Evolutionary conservation across 2,797 vertebrate species (phyloP).

Genomic region (Poecilia picta): DNA sequence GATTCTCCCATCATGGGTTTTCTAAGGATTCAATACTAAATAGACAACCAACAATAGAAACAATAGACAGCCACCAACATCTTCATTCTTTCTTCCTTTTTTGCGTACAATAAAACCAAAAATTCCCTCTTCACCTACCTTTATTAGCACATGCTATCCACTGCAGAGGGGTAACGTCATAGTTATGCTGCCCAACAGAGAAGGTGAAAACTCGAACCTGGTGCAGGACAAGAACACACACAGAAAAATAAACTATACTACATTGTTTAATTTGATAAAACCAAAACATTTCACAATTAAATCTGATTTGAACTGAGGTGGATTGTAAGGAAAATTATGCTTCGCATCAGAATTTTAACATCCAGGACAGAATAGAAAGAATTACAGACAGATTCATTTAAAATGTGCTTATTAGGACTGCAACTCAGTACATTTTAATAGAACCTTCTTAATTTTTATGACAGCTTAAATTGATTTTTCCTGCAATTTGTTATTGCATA

Average conservation of each 20-base stretch:
- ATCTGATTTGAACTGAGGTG: background rate
- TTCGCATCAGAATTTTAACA: background rate
- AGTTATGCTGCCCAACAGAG: constrained; percentile 98
- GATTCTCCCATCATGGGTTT: background rate
- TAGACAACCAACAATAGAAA: background rate
- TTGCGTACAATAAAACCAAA: background rate
- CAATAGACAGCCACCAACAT: too few species aligned
- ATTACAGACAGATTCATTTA: background rate
- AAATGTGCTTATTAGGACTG: background rate
- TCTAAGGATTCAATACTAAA: background rate
- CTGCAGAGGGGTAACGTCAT: constrained; percentile 95
- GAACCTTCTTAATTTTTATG: background rate
- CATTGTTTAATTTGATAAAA: constrained; percentile 25
- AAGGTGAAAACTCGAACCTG: constrained; percentile 98
- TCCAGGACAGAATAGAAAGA: background rate
- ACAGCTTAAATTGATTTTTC: background rate
- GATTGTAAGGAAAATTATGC: background rate
- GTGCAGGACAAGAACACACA: constrained; percentile 20
- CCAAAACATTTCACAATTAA: background rate
- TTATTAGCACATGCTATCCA: constrained; percentile 99
- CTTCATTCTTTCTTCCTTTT: background rate
- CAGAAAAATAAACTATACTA: constrained; percentile 1
- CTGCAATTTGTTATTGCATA: background rate
- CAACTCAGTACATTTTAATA: background rate
- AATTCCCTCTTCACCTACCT: constrained; percentile 78